Conservation (phyloP, 2,113 vertebrate genomes). For the Indri indri region DNA sequence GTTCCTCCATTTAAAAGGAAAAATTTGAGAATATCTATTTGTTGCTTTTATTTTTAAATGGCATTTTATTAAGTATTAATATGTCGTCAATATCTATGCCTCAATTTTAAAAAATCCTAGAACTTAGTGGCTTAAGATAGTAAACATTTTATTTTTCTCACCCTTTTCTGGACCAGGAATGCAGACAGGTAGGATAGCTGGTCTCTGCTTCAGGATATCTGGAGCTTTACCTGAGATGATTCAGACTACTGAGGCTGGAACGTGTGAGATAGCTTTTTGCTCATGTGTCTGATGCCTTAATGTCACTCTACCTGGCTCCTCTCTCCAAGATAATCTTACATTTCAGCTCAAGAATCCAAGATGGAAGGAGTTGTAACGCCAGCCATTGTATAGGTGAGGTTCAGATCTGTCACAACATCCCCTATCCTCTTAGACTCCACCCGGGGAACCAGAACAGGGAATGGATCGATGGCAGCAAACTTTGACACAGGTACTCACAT, state of each 20-base stretch:
- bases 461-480: not conserved
- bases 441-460: not conserved
- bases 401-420: not conserved
- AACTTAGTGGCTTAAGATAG: not conserved
- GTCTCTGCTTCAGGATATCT: not conserved
- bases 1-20: not conserved
- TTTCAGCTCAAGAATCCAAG: not conserved
- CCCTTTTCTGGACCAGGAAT: not conserved
- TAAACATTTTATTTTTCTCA: not conserved
- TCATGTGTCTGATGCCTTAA: not conserved
- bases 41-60: not conserved
- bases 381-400: fast-evolving
- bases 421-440: not conserved
- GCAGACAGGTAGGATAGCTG: not conserved
- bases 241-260: not conserved
- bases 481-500: not conserved
- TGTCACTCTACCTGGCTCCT: not conserved
- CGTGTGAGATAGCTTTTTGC: not conserved
- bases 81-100: not conserved
- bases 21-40: not conserved
- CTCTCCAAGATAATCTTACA: not conserved
- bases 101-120: not conserved
- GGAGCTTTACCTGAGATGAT: not conserved
- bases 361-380: not conserved
- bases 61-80: not conserved